These are phyloP conservation scores for Ictidomys tridecemlineatus DNA, from an alignment of 2,113 vertebrate species.

Conservation along the genomic window DNA sequence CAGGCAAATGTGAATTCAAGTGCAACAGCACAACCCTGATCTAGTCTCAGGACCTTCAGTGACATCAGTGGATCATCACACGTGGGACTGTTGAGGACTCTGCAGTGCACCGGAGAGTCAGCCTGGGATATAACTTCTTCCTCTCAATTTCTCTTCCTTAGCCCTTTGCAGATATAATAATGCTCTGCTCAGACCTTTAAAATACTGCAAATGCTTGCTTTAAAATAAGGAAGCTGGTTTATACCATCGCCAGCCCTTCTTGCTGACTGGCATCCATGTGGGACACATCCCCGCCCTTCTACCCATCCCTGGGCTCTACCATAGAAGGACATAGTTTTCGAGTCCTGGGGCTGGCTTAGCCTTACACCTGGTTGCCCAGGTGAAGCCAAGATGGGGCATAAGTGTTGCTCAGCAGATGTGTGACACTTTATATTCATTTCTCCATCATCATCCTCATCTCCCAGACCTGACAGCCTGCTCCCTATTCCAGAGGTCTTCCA, in stretches of 20 bases:
- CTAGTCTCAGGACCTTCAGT: neutral
- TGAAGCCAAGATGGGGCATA: neutral
- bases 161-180: neutral
- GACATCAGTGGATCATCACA: no score
- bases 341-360: neutral
- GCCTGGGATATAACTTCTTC: neutral
- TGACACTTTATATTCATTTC: neutral
- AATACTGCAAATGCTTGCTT: neutral
- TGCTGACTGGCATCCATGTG: neutral
- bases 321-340: neutral
- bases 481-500: rapidly evolving
- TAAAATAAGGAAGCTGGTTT: neutral
- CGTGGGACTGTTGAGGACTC: neutral
- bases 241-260: neutral
- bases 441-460: no score
- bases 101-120: neutral
- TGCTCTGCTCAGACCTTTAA: neutral
- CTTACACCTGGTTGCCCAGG: neutral
- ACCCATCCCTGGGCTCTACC: neutral
- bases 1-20: neutral
- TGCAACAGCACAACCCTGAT: neutral
- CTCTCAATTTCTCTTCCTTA: neutral
- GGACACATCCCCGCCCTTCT: rapidly evolving
- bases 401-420: no score
- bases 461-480: neutral